Evolutionary conservation across 2,113 vertebrate species (phyloP), one percentile per base, ranked within the genome.

Genomic region (Leuciscus idus): DNA sequence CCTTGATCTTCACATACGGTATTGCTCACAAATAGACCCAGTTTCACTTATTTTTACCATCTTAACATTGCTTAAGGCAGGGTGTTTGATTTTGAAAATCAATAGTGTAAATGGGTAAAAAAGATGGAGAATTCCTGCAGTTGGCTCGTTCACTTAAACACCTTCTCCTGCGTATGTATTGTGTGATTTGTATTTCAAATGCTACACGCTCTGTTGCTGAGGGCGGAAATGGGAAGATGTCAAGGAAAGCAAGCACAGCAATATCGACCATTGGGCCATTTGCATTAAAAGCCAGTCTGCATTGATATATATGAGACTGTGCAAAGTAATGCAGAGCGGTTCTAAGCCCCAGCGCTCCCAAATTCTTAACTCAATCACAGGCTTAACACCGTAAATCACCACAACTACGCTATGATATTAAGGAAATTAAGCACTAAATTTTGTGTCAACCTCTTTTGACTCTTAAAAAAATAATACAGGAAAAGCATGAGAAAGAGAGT

Each of bases 341-440:
- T 48, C 77, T 61, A 46, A 9, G 61, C 84, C 17, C 19, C 12
- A 2, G 36, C 6, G n/a, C 30, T 81, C 70, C n/a, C 11, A 78
- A 57, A 28, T 57, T 48, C 74, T 78, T 50, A 52, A 85, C 36
- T 85, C 52, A 28, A 59, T 86, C 39, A 83, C 13, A 1, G 17
- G 10, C 9, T 66, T 48, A 59, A 75, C 0, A 6, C 52, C 46
- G 30, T 83, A 83, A 70, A 81, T 79, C 76, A 70, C 62, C 85
- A 88, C 68, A 88, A 85, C 15, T 70, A 89, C 70, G 33, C 83
- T 61, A 66, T 76, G 79, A 89, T 94, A 92, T 94, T 95, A 94
- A 89, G 86, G 88, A 93, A 93, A 94, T 93, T 86, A 93, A 92
- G 91, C 91, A 88, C 79, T 94, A 92, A 89, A 92, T 92, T 90